These are phyloP conservation scores for Ptilorrhoa leucosticta DNA, from an alignment of 2,113 vertebrate genomes.

Conservation along the genomic window DNA sequence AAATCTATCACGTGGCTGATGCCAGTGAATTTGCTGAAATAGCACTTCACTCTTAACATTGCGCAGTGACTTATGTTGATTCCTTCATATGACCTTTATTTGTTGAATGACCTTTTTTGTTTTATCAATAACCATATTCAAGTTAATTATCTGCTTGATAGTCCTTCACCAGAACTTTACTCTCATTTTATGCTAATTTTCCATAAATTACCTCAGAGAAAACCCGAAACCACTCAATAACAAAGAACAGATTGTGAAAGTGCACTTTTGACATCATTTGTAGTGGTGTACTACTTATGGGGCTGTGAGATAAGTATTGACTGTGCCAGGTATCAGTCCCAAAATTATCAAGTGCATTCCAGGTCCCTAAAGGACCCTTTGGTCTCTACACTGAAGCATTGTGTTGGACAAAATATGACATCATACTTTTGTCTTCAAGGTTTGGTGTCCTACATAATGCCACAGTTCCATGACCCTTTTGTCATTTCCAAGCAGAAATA, in stretches of 20 bases:
- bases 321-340: slow-evolving; percentile 21
- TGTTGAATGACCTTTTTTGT: slow-evolving; percentile 24
- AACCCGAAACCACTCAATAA: background rate
- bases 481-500: background rate
- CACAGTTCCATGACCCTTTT: background rate
- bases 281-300: background rate
- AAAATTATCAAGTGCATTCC: slow-evolving; percentile 46
- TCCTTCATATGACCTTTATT: slow-evolving; percentile 60
- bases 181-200: slow-evolving; percentile 68
- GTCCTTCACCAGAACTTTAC: slow-evolving; percentile 8
- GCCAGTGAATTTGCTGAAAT: slow-evolving; percentile 13
- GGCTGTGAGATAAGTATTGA: slow-evolving; percentile 36
- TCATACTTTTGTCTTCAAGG: background rate
- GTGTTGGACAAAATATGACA: slow-evolving; percentile 40
- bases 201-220: slow-evolving; percentile 60
- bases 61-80: background rate
- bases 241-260: slow-evolving; percentile 14
- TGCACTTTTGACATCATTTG: slow-evolving; percentile 37
- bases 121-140: slow-evolving; percentile 40
- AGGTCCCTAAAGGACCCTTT: background rate
- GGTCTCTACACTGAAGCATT: slow-evolving; percentile 17
- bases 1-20: background rate
- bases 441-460: background rate
- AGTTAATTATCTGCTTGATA: slow-evolving; percentile 55
- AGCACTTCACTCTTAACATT: slow-evolving; percentile 10